Base-by-base conservation (phyloP, 2,888 invertebrate genomes). In the Chaetogeoica ovagalla region DNA sequence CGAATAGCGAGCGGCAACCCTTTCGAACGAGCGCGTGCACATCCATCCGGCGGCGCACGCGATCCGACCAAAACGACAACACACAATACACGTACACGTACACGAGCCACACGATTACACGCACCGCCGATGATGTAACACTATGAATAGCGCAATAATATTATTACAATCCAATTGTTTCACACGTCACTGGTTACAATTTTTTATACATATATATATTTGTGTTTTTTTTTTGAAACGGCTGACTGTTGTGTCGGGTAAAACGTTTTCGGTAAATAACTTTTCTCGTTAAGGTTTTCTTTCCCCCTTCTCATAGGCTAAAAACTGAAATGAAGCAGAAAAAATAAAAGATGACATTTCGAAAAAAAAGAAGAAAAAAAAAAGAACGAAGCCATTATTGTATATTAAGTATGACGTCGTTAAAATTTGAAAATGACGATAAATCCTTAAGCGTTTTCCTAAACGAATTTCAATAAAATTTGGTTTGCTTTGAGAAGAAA, bases 21-120 rank as follows among this genome's bases (percentile, higher is more conserved):
- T 76, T 76, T 68, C 66, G 43, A 48, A 55, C 75, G 30, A 59
- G 43, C 66, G 74, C 75, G 75, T 75, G 74, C 74, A 74, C 74
- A 65, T 76, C 68, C 75, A 68, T 76, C 75, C 75, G 75, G 75
- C 48, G 66, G 57, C 48, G 62, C 77, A 77, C 77, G 69, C 79
- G 70, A 79, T 71, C 69, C 69, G 23, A 63, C 55, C 69, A 63
- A 79, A 70, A 79, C 77, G 48, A 68, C 59, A 68, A 48, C 60
- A 48, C 48, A 59, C 57, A 57, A 66, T 59, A 66, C 37, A 30
- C 30, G 2, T 30, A 30, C 30, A 30, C 30, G 30, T 30, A 60
- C 59, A 21, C 69, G 60, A 59, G 37, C 60, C 52, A 19, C 6
- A 52, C 79, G 79, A 79, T 65, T 79, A 79, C 71, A 79, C 71